phyloP scores from a whole-genome alignment of 2,113 vertebrate genomes.

The Corvus moneduloides region DNA sequence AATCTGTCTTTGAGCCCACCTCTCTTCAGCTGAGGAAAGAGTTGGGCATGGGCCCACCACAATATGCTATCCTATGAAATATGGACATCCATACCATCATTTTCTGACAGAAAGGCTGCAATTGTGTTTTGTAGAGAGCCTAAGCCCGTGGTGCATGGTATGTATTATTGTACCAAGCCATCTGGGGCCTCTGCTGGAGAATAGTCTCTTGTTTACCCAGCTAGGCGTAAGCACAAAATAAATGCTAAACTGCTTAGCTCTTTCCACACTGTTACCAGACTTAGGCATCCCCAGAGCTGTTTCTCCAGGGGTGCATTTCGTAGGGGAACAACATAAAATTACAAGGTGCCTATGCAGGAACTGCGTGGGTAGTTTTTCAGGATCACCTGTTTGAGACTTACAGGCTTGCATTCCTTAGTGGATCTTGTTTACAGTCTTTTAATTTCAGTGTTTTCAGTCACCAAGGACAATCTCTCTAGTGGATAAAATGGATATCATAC shows the following conservation, averaged over 20 bases:
- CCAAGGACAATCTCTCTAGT: not conserved
- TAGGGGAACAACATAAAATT: not conserved
- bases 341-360: not conserved
- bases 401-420: constrained; percentile 13
- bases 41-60: not conserved
- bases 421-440: not conserved
- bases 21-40: not conserved
- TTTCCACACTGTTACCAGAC: not conserved
- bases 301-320: not conserved
- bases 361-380: not conserved
- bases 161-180: not conserved
- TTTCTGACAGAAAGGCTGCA: not conserved
- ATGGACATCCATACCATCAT: not conserved
- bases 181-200: not conserved
- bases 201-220: not conserved
- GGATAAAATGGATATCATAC: not conserved
- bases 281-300: not conserved
- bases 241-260: not conserved
- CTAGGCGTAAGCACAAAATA: not conserved
- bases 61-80: not conserved
- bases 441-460: not conserved
- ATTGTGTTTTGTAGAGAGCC: not conserved
- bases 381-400: not conserved
- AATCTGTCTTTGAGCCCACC: not conserved
- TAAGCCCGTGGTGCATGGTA: not conserved